Evolutionary conservation across 2,797 vertebrate genomes (phyloP), one percentile per base, ranked within the genome.

Genomic region (Carduelis carduelis): DNA sequence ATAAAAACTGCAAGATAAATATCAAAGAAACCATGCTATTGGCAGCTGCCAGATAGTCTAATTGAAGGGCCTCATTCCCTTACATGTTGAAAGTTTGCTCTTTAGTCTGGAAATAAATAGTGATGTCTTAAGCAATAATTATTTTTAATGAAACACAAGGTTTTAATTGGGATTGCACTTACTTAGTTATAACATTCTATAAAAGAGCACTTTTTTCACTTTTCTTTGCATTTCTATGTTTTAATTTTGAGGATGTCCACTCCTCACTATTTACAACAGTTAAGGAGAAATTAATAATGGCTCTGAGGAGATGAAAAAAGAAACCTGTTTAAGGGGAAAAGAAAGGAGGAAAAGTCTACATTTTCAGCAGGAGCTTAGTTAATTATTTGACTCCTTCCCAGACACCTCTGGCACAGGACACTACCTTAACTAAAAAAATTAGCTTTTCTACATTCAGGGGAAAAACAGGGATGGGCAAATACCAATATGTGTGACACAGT

Each of bases 131-230:
- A 96, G 80, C 52, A 79, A 94, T 59, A 75, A 44, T 91, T 90
- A 69, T 83, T 97, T 97, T 97, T 96, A 95, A 93, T 83, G 96
- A 96, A 96, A 87, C 70, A 95, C 87, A 94, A 93, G 74, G 50
- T 96, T 97, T 97, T 95, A 71, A 93, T 95, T 97, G 85, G 93
- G 55, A 92, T 90, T 83, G 26, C 1, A 11, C 47, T 83, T 94
- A 80, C 30, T n/a, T 65, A 43, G 15, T 92, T 95, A 78, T 89
- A 96, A 93, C 80, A 93, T 83, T 96, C 66, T 83, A 70, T 87
- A 35, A 35, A 35, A 60, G 26, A 27, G 14, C 35, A 77, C 14
- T 12, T 12, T 20, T 72, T 91, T 80, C 82, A 20, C 18, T n/a
- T 39, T 14, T 47, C 34, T 86, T 80, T 80, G 6, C 16, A 94